Percentiles rank a stretch among this genome's conserved stretches.
These are phyloP conservation scores for Hormaphis cornu DNA, from an alignment of 1,140 invertebrate genomes.

Conservation along the genomic window DNA sequence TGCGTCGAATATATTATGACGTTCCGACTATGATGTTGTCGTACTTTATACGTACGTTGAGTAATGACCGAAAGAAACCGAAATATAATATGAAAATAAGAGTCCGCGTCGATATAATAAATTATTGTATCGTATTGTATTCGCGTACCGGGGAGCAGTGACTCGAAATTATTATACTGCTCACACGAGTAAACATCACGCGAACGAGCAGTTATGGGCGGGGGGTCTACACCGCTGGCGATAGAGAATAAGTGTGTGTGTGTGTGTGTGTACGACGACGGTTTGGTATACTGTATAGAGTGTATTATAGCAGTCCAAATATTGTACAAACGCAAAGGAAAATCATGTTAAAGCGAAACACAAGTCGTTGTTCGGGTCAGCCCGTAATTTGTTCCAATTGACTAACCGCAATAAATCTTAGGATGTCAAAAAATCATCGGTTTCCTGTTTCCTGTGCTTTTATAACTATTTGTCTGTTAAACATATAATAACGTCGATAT, in stretches of 20 bases:
- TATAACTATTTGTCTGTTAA: not conserved
- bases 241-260: not conserved
- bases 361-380: constrained; percentile 31
- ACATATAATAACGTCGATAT: constrained; percentile 18
- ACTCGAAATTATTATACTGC: constrained; percentile 16
- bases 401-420: constrained; percentile 29
- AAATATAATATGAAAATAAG: not conserved
- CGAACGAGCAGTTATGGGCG: constrained; percentile 3
- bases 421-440: constrained; percentile 31
- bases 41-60: not conserved
- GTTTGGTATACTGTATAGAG: not conserved
- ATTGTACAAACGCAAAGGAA: not conserved
- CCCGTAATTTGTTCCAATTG: constrained; percentile 32
- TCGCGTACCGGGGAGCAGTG: not conserved
- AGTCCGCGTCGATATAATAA: not conserved
- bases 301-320: not conserved
- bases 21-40: constrained; percentile 9
- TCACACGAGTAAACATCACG: constrained; percentile 27
- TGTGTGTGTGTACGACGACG: not conserved
- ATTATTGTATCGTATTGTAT: not conserved
- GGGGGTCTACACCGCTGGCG: not conserved
- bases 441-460: constrained; percentile 32
- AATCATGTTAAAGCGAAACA: constrained; percentile 30
- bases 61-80: constrained; percentile 10
- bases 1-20: constrained; percentile 1